phyloP scores from a whole-genome alignment of 2,113 vertebrate genomes.

The Mungos mungo region DNA sequence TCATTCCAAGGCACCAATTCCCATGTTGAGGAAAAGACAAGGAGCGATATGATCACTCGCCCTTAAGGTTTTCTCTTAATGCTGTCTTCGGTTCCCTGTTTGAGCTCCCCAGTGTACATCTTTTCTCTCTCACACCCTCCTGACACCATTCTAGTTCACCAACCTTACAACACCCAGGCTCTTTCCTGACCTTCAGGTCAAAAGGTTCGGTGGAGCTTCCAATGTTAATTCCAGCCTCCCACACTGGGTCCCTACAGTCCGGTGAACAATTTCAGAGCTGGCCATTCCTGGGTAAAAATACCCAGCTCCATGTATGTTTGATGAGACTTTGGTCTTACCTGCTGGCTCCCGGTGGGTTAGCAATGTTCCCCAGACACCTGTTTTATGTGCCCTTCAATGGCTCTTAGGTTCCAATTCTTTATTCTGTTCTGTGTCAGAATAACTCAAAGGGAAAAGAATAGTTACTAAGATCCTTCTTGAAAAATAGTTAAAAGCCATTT shows the following conservation, averaged over 20 bases:
- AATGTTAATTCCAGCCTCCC: neutral
- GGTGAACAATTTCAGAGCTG: neutral
- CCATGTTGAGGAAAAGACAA: neutral
- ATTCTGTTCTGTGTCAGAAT: slow-evolving; percentile 29
- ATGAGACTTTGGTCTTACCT: neutral
- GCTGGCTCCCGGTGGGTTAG: neutral
- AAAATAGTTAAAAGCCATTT: slow-evolving; percentile 52
- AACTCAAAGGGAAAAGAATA: slow-evolving; percentile 46
- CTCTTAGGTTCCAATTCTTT: slow-evolving; percentile 39
- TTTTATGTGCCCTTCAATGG: slow-evolving; percentile 8
- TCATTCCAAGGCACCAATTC: neutral
- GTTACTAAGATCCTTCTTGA: neutral
- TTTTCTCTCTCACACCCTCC: fast-evolving
- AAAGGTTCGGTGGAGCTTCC: neutral
- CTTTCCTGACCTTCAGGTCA: slow-evolving; percentile 18
- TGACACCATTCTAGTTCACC: neutral
- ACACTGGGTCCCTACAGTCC: neutral
- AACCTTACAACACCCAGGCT: neutral
- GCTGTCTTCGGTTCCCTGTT: neutral
- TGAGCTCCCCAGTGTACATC: neutral
- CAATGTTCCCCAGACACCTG: neutral
- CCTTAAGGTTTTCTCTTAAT: neutral
- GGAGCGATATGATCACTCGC: neutral
- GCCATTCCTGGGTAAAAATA: neutral
- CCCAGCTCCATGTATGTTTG: neutral